Conservation (phyloP, 2,113 vertebrate species). For the Halichoeres trimaculatus region DNA sequence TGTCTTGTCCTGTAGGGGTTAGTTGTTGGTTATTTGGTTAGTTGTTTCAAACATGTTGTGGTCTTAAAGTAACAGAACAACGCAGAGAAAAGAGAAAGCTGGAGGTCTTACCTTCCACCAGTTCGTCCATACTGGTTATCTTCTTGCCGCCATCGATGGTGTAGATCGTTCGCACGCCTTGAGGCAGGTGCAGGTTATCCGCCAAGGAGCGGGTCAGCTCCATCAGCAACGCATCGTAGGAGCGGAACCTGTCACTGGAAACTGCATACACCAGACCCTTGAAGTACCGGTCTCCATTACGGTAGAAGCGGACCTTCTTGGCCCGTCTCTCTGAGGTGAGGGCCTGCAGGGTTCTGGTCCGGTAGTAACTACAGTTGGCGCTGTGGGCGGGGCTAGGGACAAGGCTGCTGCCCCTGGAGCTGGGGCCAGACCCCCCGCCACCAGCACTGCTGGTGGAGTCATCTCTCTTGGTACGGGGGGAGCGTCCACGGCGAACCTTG, state of each 20-base stretch:
- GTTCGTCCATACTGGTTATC: conserved; percentile 92
- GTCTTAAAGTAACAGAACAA: neutral
- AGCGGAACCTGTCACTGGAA: conserved; percentile 92
- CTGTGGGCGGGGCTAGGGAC: conserved; percentile 97
- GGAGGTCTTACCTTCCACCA: conserved; percentile 89
- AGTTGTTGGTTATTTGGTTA: too few species aligned
- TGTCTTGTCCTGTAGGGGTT: too few species aligned
- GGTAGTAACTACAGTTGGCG: conserved; percentile 98
- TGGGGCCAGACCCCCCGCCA: conserved; percentile 81
- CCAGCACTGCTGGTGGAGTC: conserved; percentile 65
- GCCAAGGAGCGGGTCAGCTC: conserved; percentile 93
- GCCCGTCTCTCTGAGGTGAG: conserved; percentile 97
- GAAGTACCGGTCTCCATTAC: conserved; percentile 97
- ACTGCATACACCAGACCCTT: conserved; percentile 96
- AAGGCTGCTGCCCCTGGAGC: conserved; percentile 91
- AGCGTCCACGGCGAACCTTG: conserved; percentile 88
- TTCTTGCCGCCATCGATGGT: conserved; percentile 91
- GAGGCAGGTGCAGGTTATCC: conserved; percentile 94
- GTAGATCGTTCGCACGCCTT: conserved; percentile 95
- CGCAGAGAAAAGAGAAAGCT: neutral
- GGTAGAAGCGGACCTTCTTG: conserved; percentile 96
- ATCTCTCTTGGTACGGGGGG: conserved; percentile 74
- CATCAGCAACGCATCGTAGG: conserved; percentile 91
- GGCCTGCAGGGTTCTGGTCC: conserved; percentile 96
- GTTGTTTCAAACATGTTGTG: too few species aligned